Evolutionary conservation across 2,113 vertebrate species (phyloP).

Genomic region (Polyodon spathula): DNA sequence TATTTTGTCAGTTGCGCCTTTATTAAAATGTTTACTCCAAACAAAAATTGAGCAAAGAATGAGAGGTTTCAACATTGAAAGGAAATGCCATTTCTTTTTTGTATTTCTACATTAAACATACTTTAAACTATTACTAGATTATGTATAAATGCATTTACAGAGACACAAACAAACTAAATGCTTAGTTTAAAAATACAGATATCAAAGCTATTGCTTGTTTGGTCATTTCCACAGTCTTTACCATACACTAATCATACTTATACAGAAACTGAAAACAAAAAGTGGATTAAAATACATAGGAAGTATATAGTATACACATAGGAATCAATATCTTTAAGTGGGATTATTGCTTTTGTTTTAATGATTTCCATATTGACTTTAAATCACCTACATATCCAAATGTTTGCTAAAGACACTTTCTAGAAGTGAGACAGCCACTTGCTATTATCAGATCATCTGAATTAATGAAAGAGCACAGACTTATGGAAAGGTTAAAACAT

Average conservation of each 20-base stretch:
- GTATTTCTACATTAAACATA: too few relatives aligned
- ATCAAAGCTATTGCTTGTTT: slow-evolving; percentile 10
- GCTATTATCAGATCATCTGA: slow-evolving; percentile 54
- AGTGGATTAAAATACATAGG: slow-evolving; percentile 36
- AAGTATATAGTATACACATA: too few relatives aligned
- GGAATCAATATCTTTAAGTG: slow-evolving; percentile 45
- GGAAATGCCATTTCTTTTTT: too few relatives aligned
- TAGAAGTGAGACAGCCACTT: slow-evolving; percentile 59
- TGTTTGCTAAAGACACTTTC: slow-evolving; percentile 55
- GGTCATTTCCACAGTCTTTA: slow-evolving; percentile 18
- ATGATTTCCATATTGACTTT: slow-evolving; percentile 42
- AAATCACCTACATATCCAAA: slow-evolving; percentile 64
- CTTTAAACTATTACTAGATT: too few relatives aligned
- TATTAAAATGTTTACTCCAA: background rate
- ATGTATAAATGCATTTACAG: too few relatives aligned
- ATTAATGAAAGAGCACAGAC: slow-evolving; percentile 52
- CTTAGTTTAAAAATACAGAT: slow-evolving; percentile 3
- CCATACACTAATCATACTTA: slow-evolving; percentile 37
- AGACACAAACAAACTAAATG: too few relatives aligned
- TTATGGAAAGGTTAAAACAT: slow-evolving; percentile 60
- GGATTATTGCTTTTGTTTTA: slow-evolving; percentile 45
- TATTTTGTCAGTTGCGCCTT: background rate
- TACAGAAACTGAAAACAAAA: slow-evolving; percentile 32
- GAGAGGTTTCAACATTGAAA: too few relatives aligned
- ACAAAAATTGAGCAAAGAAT: too few relatives aligned